Evolutionary conservation across 2,113 vertebrate genomes (phyloP), one percentile per base, ranked within the genome.

Genomic region (Strix aluco): DNA sequence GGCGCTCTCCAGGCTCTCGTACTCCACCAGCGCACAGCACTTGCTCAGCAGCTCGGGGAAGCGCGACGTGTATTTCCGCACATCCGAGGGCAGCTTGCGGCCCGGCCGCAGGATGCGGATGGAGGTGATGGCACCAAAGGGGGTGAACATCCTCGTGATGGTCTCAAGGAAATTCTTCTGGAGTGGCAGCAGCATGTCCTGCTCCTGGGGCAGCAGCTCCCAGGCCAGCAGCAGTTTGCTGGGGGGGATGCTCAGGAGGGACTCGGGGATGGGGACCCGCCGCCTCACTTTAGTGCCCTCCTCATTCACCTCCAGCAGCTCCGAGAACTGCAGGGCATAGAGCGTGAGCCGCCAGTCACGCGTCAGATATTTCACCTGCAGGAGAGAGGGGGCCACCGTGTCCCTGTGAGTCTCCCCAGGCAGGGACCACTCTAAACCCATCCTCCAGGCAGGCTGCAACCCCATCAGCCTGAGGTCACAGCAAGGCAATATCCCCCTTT

Each of bases 231-330:
- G 97, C 46, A 98, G 80, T n/a, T 98, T 98, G 92, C 96, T 98
- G 51, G 98, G 98, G 32, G 98, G 97, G 46, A 98, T 67, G 47
- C 91, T 97, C 74, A 98, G 96, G 61, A 99, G 97, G 82, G 97
- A 86, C 6, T 98, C 96, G 1, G 98, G 98, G 32, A 98, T 17
- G 2, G 98, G 98, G 18, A 94, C 83, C 51, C 89, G 96, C 5
- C 98, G 94, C 32, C 98, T 70, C 26, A 99, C 98, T 89, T 99
- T 99, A 66, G 98, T 99, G 55, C 98, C 96, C n/a, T 98, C 98
- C 13, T 97, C 95, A 9, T 98, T 99, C 89, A 99, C 98, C 79
- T 99, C 98, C 96, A 99, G 98, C 57, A 97, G 55, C 15, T 97
- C 79, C 0, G 98, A 99, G 91, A 93, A 96, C 34, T 34, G 94